phyloP scores from a whole-genome alignment of 2,888 invertebrate species.

The Drosophila nr. fundita region DNA sequence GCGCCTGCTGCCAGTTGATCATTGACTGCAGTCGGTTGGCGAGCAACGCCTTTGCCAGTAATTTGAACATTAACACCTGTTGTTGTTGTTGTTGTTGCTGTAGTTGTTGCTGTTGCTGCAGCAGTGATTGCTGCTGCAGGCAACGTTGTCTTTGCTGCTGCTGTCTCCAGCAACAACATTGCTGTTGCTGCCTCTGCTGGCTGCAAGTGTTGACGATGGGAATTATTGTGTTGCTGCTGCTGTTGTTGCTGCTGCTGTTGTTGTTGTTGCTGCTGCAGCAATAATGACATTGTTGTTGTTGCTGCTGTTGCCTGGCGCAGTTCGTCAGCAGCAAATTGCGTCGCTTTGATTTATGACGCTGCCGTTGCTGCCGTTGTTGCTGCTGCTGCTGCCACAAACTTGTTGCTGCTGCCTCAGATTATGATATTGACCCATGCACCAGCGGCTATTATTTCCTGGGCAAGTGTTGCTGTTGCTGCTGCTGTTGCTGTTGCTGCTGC shows the following conservation, averaged over 20 bases:
- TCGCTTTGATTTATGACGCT: constrained; percentile 83
- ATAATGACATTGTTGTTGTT: constrained; percentile 27
- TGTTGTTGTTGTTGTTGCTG: constrained; percentile 55
- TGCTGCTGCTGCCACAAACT: constrained; percentile 54
- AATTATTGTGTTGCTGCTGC: constrained; percentile 51
- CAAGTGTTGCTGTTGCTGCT: constrained; percentile 33
- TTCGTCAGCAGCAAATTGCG: constrained; percentile 82
- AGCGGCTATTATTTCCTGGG: constrained; percentile 69
- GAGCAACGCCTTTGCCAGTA: constrained; percentile 80
- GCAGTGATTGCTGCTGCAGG: constrained; percentile 22
- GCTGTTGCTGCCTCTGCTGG: constrained; percentile 54
- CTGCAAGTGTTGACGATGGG: constrained; percentile 76
- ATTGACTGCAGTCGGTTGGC: constrained; percentile 59
- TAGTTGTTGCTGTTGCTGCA: constrained; percentile 38
- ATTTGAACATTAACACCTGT: constrained; percentile 84
- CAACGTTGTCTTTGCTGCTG: constrained; percentile 44
- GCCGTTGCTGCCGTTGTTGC: constrained; percentile 54
- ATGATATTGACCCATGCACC: constrained; percentile 82
- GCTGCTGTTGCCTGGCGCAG: constrained; percentile 62
- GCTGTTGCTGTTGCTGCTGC: constrained; percentile 35
- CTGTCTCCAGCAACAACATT: constrained; percentile 65
- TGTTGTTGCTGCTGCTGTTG: constrained; percentile 54
- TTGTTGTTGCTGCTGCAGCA: constrained; percentile 44
- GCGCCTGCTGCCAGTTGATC: constrained; percentile 68
- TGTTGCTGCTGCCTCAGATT: constrained; percentile 74